Base-by-base conservation (phyloP, 2,113 vertebrate genomes). In the Malurus cyaneus region DNA sequence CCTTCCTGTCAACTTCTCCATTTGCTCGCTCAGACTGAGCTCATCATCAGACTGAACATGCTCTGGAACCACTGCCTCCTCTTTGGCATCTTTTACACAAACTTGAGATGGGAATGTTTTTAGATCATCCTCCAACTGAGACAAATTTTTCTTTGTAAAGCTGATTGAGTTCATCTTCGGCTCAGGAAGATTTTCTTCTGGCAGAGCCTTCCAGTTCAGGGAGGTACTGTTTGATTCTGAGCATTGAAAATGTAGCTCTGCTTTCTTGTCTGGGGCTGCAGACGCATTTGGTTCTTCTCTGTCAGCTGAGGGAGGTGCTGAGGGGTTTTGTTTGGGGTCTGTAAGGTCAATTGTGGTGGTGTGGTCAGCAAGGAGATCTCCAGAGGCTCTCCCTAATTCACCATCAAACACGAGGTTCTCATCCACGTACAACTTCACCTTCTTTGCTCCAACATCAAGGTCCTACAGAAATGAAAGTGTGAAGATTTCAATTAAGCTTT, bases 381-480 rank as follows among this genome's bases (percentile, higher is more conserved):
- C 98, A 24, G 97, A 98, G 69, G 98, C 98, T 97, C 97, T 98
- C 88, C 98, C 97, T 94, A 99, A 97, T 69, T 98, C 95, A 3
- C 98, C 99, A 65, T 99, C 98, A 91, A 99, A 99, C 70, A 99
- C 96, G 82, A 99, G 96, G 6, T 95, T 98, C 97, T 98, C 98
- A 97, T 99, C 98, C 56, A 99, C 94, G 46, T 99, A 99, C 31
- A 99, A 77, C 95, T 98, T 99, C 93, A 99, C 97, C 11, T 98
- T 97, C 74, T 97, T 98, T 32, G 98, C 99, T 62, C 99, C 98
- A 15, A 99, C 54, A 57, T 98, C 98, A 64, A 99, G 98, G 64
- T 99, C 98, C 99, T 99, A 89, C 41, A 92, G 82, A 97, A 83
- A 97, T 16, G 80, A 89, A 89, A 80, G 60, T 3, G 78, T 6